Evolutionary conservation across 2,113 vertebrate species (phyloP).

Genomic region (Macroglossus sobrinus): DNA sequence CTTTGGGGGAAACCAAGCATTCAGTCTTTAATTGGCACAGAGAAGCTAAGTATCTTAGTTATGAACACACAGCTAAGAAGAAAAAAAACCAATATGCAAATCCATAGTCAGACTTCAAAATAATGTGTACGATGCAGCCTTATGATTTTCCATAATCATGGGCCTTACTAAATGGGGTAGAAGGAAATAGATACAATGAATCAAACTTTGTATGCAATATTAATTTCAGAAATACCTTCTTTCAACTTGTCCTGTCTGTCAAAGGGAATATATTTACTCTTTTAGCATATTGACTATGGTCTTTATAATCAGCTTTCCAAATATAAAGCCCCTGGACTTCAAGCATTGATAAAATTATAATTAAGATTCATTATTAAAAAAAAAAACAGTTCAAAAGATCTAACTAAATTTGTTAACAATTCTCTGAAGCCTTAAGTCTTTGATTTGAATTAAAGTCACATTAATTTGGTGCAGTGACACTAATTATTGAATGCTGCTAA

Average conservation of each 20-base stretch:
- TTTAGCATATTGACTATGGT: background rate
- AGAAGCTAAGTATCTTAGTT: background rate
- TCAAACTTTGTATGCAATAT: background rate
- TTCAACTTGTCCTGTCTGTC: background rate
- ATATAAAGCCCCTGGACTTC: background rate
- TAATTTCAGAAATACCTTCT: background rate
- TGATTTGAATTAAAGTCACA: background rate
- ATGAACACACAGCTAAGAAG: background rate
- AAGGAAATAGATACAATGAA: background rate
- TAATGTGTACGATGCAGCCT: background rate
- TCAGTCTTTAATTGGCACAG: background rate
- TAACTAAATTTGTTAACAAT: background rate
- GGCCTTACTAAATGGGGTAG: background rate
- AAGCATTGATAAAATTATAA: background rate
- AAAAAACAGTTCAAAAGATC: background rate
- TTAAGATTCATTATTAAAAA: background rate
- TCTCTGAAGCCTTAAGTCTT: background rate
- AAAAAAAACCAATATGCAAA: background rate
- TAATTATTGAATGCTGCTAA: background rate
- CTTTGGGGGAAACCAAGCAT: background rate
- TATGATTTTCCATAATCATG: background rate
- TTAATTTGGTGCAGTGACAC: background rate
- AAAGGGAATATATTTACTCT: background rate
- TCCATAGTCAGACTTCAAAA: background rate
- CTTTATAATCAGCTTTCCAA: background rate